Evolutionary conservation across 2,797 vertebrate species (phyloP), one percentile per base, ranked within the genome.

Genomic region (Limnodromus scolopaceus): DNA sequence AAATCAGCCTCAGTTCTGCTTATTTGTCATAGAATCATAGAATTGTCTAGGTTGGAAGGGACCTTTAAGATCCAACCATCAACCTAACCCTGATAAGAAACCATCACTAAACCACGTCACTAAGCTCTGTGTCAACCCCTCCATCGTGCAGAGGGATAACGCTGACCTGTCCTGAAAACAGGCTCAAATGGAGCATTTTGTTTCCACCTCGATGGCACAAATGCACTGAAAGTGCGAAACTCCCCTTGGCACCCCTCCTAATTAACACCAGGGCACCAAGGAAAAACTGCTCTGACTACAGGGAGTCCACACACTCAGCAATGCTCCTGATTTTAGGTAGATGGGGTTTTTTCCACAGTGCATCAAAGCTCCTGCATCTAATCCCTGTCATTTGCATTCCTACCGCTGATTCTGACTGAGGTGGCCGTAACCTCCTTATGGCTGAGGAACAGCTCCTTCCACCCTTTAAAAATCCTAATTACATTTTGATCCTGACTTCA

Each of bases 321-420:
- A 20, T 13, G 13, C 11, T 72, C 38, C 53, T 63, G 70, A 16
- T 53, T 82, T 75, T 45, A 64, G 16, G 32, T 22, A 23, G 53
- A 32, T 1, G 2, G 3, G 0, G 1, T 1, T 12, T 38, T 80
- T 65, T 14, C 8, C 9, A 3, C 45, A 69, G 18, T n/a, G 16
- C 38, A 57, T 32, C 28, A 65, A 65, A 87, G 58, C 48, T 77
- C 9, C 48, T 48, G 36, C 14, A 34, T 36, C 15, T 61, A 16
- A 41, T 61, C 64, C 13, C 38, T 39, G n/a, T 16, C 2, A 2
- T 69, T 25, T 24, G 28, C 19, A 32, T 49, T 63, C 72, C 36
- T 65, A 2, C 16, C 10, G 1, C 10, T 60, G 25, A 28, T 43
- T 78, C n/a, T 57, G 38, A 36, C 10, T 30, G 39, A 57, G 30